These are phyloP conservation scores for Melanostigma gelatinosum DNA, from an alignment of 2,113 vertebrate species.

Conservation along the genomic window DNA sequence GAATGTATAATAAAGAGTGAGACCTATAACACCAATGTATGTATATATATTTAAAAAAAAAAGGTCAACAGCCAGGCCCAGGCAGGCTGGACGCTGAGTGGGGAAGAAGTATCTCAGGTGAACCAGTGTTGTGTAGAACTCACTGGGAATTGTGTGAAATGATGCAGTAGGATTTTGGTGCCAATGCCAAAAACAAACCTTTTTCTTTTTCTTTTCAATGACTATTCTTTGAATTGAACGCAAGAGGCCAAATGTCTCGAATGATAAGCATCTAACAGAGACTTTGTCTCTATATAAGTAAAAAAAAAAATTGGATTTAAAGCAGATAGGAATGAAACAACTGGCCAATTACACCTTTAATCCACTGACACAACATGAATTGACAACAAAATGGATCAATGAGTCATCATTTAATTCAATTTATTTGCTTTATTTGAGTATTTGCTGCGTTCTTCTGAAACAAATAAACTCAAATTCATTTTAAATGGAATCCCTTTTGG, in stretches of 20 bases:
- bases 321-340: neutral
- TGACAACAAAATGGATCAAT: no score
- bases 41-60: slow-evolving; percentile 17
- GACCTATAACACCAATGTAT: slow-evolving; percentile 36
- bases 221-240: neutral
- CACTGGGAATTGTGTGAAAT: neutral
- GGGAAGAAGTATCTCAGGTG: neutral
- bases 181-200: neutral
- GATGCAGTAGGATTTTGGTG: neutral
- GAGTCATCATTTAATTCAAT: neutral
- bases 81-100: neutral
- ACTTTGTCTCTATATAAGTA: neutral
- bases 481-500: neutral
- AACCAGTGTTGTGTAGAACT: neutral
- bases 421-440: neutral
- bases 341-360: neutral
- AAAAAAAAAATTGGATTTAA: neutral
- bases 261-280: neutral
- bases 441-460: neutral
- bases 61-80: neutral
- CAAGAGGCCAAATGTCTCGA: neutral
- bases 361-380: neutral
- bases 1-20: slow-evolving; percentile 50
- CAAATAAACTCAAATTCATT: neutral
- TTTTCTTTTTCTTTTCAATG: neutral